These are phyloP conservation scores for Pogonocherus hispidulus DNA, from an alignment of 2,888 invertebrate species.

Conservation along the genomic window DNA sequence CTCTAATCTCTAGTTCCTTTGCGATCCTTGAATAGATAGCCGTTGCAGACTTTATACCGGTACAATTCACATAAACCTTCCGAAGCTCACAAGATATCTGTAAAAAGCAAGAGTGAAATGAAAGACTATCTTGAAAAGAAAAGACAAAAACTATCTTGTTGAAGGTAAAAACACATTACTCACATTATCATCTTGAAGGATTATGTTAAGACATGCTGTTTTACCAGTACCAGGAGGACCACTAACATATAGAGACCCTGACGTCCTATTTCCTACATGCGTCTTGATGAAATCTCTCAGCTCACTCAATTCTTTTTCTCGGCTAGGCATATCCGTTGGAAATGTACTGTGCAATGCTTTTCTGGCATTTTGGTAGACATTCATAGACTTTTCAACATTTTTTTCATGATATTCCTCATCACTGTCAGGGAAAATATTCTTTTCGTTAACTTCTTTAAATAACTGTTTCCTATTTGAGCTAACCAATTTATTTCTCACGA, in stretches of 20 bases:
- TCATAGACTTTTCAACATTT: not conserved
- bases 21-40: constrained; percentile 85
- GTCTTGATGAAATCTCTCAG: constrained; percentile 78
- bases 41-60: constrained; percentile 86
- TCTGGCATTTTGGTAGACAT: constrained; percentile 62
- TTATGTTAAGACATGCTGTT: constrained; percentile 87
- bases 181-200: constrained; percentile 79
- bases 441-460: not conserved
- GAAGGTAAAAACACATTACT: constrained; percentile 36
- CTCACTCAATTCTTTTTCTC: constrained; percentile 82
- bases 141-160: not conserved
- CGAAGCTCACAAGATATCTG: constrained; percentile 72
- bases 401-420: not conserved
- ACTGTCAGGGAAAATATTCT: not conserved
- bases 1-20: constrained; percentile 77
- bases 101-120: constrained; percentile 31
- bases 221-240: constrained; percentile 99
- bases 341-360: constrained; percentile 65
- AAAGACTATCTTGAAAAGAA: not conserved
- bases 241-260: constrained; percentile 92
- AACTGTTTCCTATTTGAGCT: not conserved
- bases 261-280: constrained; percentile 76
- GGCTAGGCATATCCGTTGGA: constrained; percentile 74
- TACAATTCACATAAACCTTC: constrained; percentile 88
- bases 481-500: not conserved